phyloP scores from a whole-genome alignment of 2,888 invertebrate species.

The Tineola bisselliella region DNA sequence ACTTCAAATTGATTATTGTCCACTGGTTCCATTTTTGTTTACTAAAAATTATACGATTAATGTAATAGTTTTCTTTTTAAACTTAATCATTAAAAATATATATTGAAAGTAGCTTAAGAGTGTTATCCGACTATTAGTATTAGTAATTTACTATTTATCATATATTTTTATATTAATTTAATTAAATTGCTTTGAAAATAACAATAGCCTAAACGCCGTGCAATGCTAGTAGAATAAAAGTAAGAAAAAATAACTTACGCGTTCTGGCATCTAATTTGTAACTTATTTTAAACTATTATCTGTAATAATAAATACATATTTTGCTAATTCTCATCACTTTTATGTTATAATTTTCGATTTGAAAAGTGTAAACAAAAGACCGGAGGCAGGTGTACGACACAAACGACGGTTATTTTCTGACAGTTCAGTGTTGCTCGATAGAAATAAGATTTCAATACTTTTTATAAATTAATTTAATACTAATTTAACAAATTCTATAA shows the following conservation, averaged over 20 bases:
- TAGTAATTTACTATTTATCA: too few relatives aligned
- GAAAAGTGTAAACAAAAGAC: constrained; percentile 38
- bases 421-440: constrained; percentile 18
- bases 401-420: constrained; percentile 38
- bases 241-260: neutral
- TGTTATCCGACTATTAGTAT: too few relatives aligned
- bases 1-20: constrained; percentile 62
- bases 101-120: too few relatives aligned
- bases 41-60: neutral
- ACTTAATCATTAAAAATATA: too few relatives aligned
- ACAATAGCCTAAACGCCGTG: too few relatives aligned
- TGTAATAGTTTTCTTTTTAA: too few relatives aligned
- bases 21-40: constrained; percentile 36
- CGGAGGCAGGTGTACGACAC: constrained; percentile 42
- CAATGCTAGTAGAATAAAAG: too few relatives aligned
- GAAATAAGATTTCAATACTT: too few relatives aligned
- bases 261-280: neutral
- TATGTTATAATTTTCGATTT: constrained; percentile 40
- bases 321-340: constrained; percentile 19
- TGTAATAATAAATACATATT: neutral
- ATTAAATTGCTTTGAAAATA: too few relatives aligned
- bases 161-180: too few relatives aligned
- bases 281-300: neutral
- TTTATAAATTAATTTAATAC: too few relatives aligned
- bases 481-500: too few relatives aligned